A percentile compares a stretch with the other conserved stretches of the same genome.
These are phyloP conservation scores for Varanus salvator DNA, from an alignment of 2,113 vertebrate species.

Conservation along the genomic window DNA sequence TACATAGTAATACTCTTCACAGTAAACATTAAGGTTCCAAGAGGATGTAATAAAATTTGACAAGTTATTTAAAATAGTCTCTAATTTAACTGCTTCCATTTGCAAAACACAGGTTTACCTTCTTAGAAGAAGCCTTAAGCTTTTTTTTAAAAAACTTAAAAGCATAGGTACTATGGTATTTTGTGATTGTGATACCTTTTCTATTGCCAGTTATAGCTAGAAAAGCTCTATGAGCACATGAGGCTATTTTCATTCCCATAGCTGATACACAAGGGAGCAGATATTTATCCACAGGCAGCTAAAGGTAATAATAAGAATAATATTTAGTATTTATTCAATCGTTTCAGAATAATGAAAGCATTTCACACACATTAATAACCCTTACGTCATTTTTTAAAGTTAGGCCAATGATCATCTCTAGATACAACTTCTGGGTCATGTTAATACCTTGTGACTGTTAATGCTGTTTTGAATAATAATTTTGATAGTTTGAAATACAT, in stretches of 20 bases:
- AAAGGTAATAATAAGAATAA: neutral
- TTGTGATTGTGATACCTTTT: neutral
- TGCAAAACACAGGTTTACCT: neutral
- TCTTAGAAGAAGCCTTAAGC: neutral
- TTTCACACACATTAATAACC: neutral
- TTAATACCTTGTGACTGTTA: too few relatives aligned
- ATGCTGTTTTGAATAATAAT: neutral
- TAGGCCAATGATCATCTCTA: neutral
- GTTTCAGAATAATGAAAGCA: neutral
- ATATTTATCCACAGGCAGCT: neutral
- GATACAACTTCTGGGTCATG: neutral
- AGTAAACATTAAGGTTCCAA: neutral
- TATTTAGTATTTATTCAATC: neutral
- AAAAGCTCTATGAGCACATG: neutral
- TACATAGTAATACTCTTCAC: neutral
- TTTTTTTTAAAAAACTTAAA: neutral
- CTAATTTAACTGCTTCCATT: neutral
- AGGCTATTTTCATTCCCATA: neutral
- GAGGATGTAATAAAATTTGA: neutral
- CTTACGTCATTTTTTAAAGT: neutral
- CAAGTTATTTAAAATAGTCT: neutral
- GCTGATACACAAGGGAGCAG: neutral
- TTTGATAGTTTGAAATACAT: neutral
- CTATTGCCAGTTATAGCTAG: neutral
- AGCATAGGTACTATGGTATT: neutral